Evolutionary conservation across 2,797 vertebrate species (phyloP).

Genomic region (Anabacerthia variegaticeps): DNA sequence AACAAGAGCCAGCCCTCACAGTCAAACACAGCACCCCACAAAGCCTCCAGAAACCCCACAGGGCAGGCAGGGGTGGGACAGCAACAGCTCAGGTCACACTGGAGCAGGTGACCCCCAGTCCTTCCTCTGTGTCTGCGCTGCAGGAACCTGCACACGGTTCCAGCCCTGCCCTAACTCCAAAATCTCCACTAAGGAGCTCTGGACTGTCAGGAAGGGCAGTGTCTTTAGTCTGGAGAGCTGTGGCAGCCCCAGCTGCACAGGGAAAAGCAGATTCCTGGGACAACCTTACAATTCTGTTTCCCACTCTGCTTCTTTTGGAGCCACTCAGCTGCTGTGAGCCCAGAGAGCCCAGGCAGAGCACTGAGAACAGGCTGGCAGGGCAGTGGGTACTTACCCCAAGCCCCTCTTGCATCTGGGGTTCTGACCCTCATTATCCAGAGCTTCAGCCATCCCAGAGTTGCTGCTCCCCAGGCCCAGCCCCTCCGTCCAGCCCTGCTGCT

Average conservation of each 20-base stretch:
- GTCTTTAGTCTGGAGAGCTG: fast-evolving
- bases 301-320: background rate
- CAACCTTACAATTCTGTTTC: background rate
- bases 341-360: background rate
- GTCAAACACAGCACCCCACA: background rate
- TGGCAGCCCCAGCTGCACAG: background rate
- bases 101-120: background rate
- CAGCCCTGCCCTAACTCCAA: background rate
- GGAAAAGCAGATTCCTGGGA: background rate
- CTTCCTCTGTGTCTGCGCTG: background rate
- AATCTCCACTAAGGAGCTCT: background rate
- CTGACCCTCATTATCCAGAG: constrained; percentile 91
- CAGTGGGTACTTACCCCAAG: constrained; percentile 85
- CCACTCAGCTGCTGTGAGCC: background rate
- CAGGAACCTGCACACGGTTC: background rate
- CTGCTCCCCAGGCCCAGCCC: constrained; percentile 89
- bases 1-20: background rate
- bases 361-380: background rate
- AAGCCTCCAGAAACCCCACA: background rate
- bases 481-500: constrained; percentile 94
- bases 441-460: constrained; percentile 85
- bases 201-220: background rate
- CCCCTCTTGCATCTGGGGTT: constrained; percentile 93
- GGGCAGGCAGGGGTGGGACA: background rate
- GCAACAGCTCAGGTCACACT: too few species aligned